Conservation (phyloP, 2,797 vertebrate genomes). For the Saxicola maurus region DNA sequence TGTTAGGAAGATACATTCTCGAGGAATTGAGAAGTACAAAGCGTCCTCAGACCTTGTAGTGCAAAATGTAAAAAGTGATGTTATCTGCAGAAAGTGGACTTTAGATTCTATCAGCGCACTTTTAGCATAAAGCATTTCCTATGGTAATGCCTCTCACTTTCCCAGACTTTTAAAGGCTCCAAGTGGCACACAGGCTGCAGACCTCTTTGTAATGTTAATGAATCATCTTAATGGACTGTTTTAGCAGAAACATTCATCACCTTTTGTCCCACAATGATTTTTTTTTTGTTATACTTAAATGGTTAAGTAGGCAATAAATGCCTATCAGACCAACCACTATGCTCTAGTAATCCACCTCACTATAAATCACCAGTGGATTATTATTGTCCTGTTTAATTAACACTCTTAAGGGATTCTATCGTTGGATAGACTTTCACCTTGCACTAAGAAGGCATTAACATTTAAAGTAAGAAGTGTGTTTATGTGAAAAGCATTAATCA, state of each 20-base stretch:
- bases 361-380: conserved; percentile 63
- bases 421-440: conserved; percentile 48
- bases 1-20: conserved; percentile 30
- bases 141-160: conserved; percentile 57
- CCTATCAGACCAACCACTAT: conserved; percentile 63
- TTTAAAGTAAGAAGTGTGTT: conserved; percentile 38
- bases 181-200: conserved; percentile 52
- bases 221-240: conserved; percentile 73
- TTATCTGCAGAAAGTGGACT: conserved; percentile 63
- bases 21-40: conserved; percentile 50
- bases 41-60: conserved; percentile 53
- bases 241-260: conserved; percentile 70
- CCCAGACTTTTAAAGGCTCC: conserved; percentile 48
- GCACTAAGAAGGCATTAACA: conserved; percentile 39
- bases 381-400: conserved; percentile 68
- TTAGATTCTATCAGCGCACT: conserved; percentile 57
- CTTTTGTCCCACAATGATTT: conserved; percentile 67
- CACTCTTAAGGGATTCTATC: conserved; percentile 48
- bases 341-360: conserved; percentile 56
- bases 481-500: conserved; percentile 15
- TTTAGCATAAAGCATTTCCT: conserved; percentile 59
- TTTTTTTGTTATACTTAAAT: conserved; percentile 66
- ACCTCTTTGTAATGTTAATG: conserved; percentile 67
- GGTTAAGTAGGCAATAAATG: conserved; percentile 72
- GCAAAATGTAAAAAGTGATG: conserved; percentile 58